Evolutionary conservation across 2,888 invertebrate species (phyloP).

Genomic region (Ceraclea dissimilis): DNA sequence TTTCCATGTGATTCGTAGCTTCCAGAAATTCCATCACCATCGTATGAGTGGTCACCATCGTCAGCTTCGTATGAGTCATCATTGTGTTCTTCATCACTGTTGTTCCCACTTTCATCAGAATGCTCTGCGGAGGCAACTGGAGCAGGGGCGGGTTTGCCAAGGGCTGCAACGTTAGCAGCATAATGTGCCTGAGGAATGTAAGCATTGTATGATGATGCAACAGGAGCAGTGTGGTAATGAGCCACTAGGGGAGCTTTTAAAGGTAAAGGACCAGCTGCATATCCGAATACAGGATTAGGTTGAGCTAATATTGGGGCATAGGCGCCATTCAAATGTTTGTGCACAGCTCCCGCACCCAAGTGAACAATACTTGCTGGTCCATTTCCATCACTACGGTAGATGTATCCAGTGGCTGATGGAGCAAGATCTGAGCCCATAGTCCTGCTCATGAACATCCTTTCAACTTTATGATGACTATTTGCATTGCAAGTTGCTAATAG

Average conservation of each 20-base stretch:
- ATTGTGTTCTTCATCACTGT: constrained; percentile 23
- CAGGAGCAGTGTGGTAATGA: constrained; percentile 6
- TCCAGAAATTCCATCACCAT: constrained; percentile 19
- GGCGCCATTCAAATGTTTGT: constrained; percentile 38
- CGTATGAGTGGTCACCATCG: constrained; percentile 30
- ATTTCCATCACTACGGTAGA: constrained; percentile 45
- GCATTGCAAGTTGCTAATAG: constrained; percentile 18
- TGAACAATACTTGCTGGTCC: constrained; percentile 43
- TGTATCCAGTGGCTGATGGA: constrained; percentile 52
- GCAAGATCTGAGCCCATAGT: constrained; percentile 52
- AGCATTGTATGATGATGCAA: constrained; percentile 5
- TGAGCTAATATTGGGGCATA: constrained; percentile 37
- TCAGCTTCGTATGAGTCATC: constrained; percentile 2
- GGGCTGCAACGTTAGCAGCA: constrained; percentile 9
- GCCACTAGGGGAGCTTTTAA: constrained; percentile 1
- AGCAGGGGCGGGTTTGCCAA: neutral
- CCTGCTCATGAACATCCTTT: constrained; percentile 49
- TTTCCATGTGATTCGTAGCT: neutral
- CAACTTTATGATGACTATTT: constrained; percentile 45
- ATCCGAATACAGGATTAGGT: constrained; percentile 4
- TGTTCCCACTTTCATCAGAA: constrained; percentile 27
- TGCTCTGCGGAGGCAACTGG: neutral
- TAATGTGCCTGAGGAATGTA: constrained; percentile 14
- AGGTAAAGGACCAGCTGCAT: neutral
- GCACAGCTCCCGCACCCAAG: constrained; percentile 42